These are phyloP conservation scores for Sebastes nivosus DNA, from an alignment of 2,797 vertebrate genomes.

Conservation along the genomic window DNA sequence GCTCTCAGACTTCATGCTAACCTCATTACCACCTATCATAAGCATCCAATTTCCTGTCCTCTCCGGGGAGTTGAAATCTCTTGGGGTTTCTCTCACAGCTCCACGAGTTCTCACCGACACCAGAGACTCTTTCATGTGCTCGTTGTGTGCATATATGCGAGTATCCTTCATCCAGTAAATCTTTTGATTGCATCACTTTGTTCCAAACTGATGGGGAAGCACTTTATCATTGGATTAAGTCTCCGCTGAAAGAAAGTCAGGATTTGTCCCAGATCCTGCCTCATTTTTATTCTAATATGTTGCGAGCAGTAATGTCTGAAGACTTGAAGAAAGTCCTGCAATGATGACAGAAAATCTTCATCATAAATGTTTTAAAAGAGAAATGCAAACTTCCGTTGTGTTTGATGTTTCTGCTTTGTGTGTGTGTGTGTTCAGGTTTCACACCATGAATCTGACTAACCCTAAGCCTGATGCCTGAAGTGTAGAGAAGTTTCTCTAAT, in stretches of 20 bases:
- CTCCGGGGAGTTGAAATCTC: conserved; percentile 23
- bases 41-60: conserved; percentile 35
- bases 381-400: conserved; percentile 2
- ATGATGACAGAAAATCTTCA: conserved; percentile 7
- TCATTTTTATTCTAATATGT: conserved; percentile 36
- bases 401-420: neutral
- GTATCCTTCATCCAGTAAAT: conserved; percentile 58
- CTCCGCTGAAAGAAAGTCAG: conserved; percentile 17
- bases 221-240: conserved; percentile 55
- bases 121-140: conserved; percentile 46
- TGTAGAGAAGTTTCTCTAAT: neutral
- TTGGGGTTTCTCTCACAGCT: conserved; percentile 26
- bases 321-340: conserved; percentile 26
- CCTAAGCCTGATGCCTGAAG: neutral
- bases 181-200: conserved; percentile 65
- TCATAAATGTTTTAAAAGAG: conserved; percentile 5
- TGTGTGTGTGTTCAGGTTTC: neutral
- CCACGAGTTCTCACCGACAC: conserved; percentile 25
- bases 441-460: neutral
- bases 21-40: conserved; percentile 45
- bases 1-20: conserved; percentile 28
- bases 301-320: conserved; percentile 19
- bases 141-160: conserved; percentile 47
- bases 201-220: conserved; percentile 44
- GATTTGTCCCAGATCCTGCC: conserved; percentile 33